A percentile compares a stretch with the other conserved stretches of the same genome.
Conservation (phyloP, 2,888 invertebrate species). For the Nesidiocoris tenuis region DNA sequence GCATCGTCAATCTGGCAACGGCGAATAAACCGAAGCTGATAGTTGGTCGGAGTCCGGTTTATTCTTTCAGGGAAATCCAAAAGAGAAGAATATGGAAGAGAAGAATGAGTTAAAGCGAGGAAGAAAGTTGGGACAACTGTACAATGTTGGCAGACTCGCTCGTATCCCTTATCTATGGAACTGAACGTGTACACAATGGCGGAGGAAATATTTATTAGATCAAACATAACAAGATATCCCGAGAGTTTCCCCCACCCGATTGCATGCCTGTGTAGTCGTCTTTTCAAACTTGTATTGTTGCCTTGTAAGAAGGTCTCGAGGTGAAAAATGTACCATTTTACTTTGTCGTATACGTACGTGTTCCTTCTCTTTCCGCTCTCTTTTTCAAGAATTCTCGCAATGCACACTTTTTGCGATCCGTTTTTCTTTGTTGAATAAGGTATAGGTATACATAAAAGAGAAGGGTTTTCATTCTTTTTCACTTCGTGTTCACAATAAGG, state of each 20-base stretch:
- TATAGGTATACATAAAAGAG: background rate
- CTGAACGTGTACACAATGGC: slow-evolving; percentile 8
- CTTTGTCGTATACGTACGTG: background rate
- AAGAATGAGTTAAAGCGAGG: slow-evolving; percentile 1
- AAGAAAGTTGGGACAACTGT: background rate
- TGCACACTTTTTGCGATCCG: background rate
- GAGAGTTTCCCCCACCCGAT: slow-evolving; percentile 2
- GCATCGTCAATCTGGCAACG: too few species aligned
- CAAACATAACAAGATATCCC: slow-evolving; percentile 15
- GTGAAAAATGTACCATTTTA: background rate
- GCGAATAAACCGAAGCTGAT: too few species aligned
- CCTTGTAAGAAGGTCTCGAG: background rate
- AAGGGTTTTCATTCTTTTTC: background rate
- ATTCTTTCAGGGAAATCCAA: too few species aligned
- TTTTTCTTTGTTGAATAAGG: background rate
- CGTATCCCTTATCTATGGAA: slow-evolving; percentile 14
- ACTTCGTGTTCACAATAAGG: background rate
- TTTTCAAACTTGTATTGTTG: background rate
- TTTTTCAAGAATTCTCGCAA: background rate
- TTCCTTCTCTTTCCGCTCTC: background rate
- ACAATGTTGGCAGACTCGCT: slow-evolving; percentile 8
- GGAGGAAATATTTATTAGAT: slow-evolving; percentile 20
- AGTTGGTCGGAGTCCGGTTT: too few species aligned
- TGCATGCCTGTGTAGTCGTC: too few species aligned
- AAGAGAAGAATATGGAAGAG: background rate